Percentiles rank a stretch among this genome's conserved stretches.
Evolutionary conservation across 2,888 invertebrate genomes (phyloP).

Genomic region (Synergus itoensis): DNA sequence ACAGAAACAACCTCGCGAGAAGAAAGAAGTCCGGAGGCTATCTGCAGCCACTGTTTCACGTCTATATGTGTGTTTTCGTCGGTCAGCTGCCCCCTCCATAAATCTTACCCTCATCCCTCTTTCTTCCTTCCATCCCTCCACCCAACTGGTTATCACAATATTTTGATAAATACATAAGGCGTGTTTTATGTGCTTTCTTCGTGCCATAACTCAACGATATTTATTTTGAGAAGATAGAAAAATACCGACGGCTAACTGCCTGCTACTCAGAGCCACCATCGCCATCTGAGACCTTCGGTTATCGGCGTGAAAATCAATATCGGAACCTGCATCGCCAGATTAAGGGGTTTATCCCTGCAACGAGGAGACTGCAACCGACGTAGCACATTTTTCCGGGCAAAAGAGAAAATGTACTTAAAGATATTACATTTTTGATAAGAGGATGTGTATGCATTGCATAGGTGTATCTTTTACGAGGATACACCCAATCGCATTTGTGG

Average conservation of each 20-base stretch:
- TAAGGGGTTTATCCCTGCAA: slow-evolving; percentile 33
- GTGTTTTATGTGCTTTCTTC: slow-evolving; percentile 69
- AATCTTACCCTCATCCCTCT: slow-evolving; percentile 56
- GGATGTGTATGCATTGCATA: background rate
- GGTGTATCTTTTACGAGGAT: background rate
- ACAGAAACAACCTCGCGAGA: slow-evolving; percentile 36
- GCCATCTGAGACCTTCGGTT: slow-evolving; percentile 61
- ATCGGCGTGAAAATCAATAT: slow-evolving; percentile 64
- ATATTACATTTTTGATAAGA: background rate
- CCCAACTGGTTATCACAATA: slow-evolving; percentile 72
- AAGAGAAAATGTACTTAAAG: background rate
- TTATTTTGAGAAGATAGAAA: slow-evolving; percentile 73
- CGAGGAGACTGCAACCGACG: background rate
- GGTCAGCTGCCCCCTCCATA: slow-evolving; percentile 63
- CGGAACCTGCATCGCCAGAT: slow-evolving; percentile 48
- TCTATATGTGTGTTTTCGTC: slow-evolving; percentile 56
- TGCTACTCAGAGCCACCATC: slow-evolving; percentile 44
- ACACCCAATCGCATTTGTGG: too few species aligned
- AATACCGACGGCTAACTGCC: slow-evolving; percentile 65
- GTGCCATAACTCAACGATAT: slow-evolving; percentile 71
- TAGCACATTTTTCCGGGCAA: background rate
- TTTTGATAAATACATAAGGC: slow-evolving; percentile 76
- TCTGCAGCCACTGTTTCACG: slow-evolving; percentile 47
- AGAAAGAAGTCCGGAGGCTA: slow-evolving; percentile 42
- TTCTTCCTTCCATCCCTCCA: slow-evolving; percentile 47